A percentile compares a stretch with the other conserved stretches of the same genome.
phyloP scores from a whole-genome alignment of 2,797 vertebrate species.

The Glyptemys insculpta region DNA sequence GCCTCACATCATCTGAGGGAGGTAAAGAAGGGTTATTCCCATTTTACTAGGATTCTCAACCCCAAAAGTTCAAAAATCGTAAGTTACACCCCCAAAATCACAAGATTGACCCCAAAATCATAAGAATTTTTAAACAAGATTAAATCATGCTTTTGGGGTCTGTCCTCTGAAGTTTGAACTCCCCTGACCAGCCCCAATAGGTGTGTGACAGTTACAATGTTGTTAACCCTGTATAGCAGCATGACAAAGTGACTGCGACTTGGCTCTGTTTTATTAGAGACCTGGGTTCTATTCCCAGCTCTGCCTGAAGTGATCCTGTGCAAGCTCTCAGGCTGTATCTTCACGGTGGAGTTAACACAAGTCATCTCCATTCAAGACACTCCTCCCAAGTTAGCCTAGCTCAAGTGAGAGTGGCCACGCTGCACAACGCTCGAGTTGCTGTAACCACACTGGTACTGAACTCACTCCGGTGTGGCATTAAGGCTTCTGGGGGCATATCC shows the following conservation, averaged over 20 bases:
- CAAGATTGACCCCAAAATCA: not conserved
- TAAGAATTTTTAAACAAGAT: not conserved
- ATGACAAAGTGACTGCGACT: not conserved
- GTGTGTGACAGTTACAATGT: fast-evolving
- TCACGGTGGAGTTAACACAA: not conserved
- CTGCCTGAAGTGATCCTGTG: not conserved
- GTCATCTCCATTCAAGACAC: not conserved
- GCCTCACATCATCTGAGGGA: not conserved
- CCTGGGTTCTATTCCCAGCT: not conserved
- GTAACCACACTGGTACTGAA: not conserved
- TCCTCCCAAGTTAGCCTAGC: not conserved
- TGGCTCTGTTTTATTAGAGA: not conserved
- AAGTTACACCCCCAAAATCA: not conserved
- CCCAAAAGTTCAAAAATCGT: not conserved
- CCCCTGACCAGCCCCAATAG: fast-evolving
- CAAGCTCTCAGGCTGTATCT: not conserved
- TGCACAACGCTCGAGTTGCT: not conserved
- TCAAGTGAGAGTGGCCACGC: not conserved
- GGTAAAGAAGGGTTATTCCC: not conserved
- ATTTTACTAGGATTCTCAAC: not conserved
- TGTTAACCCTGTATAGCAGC: not conserved
- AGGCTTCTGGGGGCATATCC: not conserved
- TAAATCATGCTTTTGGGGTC: not conserved
- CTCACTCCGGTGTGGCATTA: not conserved
- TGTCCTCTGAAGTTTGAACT: not conserved